These are phyloP conservation scores for Falco berigora DNA, from an alignment of 2,797 vertebrate genomes.

Conservation along the genomic window DNA sequence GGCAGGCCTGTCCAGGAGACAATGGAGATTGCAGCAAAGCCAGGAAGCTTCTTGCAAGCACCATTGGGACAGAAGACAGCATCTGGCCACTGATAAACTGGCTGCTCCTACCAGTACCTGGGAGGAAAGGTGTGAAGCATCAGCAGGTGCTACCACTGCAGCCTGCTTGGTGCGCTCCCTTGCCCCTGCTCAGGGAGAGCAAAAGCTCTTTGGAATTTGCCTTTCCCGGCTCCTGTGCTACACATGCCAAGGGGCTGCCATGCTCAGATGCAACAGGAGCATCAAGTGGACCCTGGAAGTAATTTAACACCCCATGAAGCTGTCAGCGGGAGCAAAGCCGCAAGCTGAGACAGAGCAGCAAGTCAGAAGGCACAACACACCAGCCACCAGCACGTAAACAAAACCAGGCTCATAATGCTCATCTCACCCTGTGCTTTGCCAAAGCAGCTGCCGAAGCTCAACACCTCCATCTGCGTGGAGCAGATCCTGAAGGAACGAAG, in stretches of 20 bases:
- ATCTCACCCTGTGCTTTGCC: neutral
- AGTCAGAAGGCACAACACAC: neutral
- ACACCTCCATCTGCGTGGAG: fast-evolving
- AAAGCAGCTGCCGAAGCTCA: neutral
- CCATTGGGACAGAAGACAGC: fast-evolving
- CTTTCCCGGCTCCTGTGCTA: neutral
- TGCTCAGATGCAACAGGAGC: fast-evolving
- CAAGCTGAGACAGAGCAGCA: fast-evolving
- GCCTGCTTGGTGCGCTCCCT: neutral
- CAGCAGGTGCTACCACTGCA: neutral
- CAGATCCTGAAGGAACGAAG: neutral
- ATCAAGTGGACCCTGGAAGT: neutral
- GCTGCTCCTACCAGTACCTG: neutral
- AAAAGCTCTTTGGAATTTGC: neutral
- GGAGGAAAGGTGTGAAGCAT: neutral
- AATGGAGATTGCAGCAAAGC: neutral
- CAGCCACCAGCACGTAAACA: neutral
- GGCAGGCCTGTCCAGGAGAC: neutral
- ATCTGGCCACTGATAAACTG: neutral
- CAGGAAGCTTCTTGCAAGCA: neutral
- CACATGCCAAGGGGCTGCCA: neutral
- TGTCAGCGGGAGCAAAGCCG: neutral
- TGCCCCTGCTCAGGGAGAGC: neutral
- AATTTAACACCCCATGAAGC: neutral
- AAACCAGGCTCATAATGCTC: neutral